Conservation (phyloP, 2,113 vertebrate species). For the Chelonoidis abingdonii region DNA sequence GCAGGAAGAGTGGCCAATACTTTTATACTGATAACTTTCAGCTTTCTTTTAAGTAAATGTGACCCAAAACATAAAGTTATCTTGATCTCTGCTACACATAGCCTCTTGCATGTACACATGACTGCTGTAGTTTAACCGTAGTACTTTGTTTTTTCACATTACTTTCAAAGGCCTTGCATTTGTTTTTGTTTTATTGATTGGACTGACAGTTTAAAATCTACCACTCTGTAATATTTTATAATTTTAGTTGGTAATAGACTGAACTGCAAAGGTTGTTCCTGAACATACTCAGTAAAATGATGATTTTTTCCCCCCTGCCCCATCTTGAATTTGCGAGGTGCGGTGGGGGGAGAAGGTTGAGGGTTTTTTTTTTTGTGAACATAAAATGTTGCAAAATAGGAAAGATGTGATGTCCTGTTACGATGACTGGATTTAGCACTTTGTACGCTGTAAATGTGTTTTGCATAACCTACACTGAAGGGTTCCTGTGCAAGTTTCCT, state of each 20-base stretch:
- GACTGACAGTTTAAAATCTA: conserved; percentile 13
- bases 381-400: neutral
- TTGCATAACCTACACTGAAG: neutral
- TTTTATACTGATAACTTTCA: neutral
- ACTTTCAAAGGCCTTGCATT: neutral
- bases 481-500: neutral
- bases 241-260: conserved; percentile 13
- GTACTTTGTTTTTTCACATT: neutral
- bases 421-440: neutral
- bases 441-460: neutral
- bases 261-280: conserved; percentile 9
- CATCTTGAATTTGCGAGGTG: neutral
- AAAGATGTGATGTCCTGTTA: conserved; percentile 22
- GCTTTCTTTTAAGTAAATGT: neutral
- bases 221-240: neutral
- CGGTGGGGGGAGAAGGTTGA: neutral
- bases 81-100: conserved; percentile 16
- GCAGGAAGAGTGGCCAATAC: neutral
- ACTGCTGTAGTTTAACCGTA: neutral
- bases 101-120: neutral
- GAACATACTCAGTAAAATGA: neutral
- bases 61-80: neutral
- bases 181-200: neutral
- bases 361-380: conserved; percentile 51
- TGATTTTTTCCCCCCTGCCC: neutral